A percentile compares a stretch with the other conserved stretches of the same genome.
These are phyloP conservation scores for Hyles vespertilio DNA, from an alignment of 1,140 invertebrate species.

Conservation along the genomic window DNA sequence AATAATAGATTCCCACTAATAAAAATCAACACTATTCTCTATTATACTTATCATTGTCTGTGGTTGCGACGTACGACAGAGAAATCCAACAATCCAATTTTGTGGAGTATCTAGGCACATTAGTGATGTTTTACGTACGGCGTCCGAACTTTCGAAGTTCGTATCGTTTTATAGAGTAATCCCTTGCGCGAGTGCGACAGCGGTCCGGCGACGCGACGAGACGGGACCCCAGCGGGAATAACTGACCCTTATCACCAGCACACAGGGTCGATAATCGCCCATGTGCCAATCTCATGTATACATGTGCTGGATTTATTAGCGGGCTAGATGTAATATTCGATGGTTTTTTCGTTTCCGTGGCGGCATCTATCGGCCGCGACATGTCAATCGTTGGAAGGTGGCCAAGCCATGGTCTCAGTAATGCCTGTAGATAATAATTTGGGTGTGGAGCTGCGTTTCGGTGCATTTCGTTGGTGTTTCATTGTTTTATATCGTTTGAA, in stretches of 20 bases:
- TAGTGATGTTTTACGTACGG: too few species aligned
- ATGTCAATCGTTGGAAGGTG: constrained; percentile 36
- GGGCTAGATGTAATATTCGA: constrained; percentile 21
- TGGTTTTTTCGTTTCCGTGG: constrained; percentile 23
- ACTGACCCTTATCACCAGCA: constrained; percentile 29
- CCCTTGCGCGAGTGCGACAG: constrained; percentile 45
- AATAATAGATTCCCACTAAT: too few species aligned
- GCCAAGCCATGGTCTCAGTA: constrained; percentile 62
- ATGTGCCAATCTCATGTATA: constrained; percentile 29
- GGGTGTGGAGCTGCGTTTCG: not conserved
- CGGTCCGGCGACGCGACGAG: constrained; percentile 21
- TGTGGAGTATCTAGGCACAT: too few species aligned
- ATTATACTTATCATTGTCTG: too few species aligned
- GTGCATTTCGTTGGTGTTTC: constrained; percentile 15
- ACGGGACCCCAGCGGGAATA: too few species aligned
- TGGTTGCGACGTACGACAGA: too few species aligned
- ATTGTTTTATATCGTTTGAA: too few species aligned
- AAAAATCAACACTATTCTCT: too few species aligned
- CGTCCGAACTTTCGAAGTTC: too few species aligned
- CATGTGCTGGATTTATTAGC: constrained; percentile 27
- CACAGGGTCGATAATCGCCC: constrained; percentile 38
- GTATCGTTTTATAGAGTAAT: too few species aligned
- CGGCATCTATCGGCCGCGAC: constrained; percentile 43
- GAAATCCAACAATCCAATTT: too few species aligned
- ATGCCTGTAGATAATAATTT: constrained; percentile 19